Conservation (phyloP, 2,113 vertebrate genomes). For the Amblyornis subalaris region DNA sequence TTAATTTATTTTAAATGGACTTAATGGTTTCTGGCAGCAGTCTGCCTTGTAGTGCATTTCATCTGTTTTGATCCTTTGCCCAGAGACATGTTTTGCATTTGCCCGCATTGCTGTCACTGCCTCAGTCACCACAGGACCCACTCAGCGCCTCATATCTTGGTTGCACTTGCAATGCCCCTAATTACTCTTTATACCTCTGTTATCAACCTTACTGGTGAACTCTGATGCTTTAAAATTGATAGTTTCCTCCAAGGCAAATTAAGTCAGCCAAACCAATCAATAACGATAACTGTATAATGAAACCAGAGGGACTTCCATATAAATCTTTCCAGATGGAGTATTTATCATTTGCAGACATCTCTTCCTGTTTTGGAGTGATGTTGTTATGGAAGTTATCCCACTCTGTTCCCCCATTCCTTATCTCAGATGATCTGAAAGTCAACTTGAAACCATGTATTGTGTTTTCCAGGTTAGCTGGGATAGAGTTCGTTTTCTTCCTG, state of each 20-base stretch:
- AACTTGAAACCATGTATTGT: not conserved
- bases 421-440: not conserved
- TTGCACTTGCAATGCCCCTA: not conserved
- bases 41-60: not conserved
- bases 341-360: not conserved
- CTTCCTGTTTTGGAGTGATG: not conserved
- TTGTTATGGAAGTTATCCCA: not conserved
- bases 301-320: not conserved
- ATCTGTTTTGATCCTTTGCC: not conserved
- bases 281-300: not conserved
- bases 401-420: not conserved
- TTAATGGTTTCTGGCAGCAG: conserved; percentile 23
- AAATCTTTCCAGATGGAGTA: not conserved
- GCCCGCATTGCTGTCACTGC: fast-evolving
- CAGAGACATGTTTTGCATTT: not conserved
- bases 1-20: conserved; percentile 34
- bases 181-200: not conserved
- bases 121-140: not conserved
- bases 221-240: not conserved
- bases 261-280: conserved; percentile 11
- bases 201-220: not conserved
- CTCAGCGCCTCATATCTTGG: not conserved
- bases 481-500: not conserved
- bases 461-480: not conserved
- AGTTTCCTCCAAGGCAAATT: conserved; percentile 27